Percentiles rank a stretch among this genome's conserved stretches.
phyloP scores from a whole-genome alignment of 1,140 invertebrate species.

The Meloidogyne hapla region DNA sequence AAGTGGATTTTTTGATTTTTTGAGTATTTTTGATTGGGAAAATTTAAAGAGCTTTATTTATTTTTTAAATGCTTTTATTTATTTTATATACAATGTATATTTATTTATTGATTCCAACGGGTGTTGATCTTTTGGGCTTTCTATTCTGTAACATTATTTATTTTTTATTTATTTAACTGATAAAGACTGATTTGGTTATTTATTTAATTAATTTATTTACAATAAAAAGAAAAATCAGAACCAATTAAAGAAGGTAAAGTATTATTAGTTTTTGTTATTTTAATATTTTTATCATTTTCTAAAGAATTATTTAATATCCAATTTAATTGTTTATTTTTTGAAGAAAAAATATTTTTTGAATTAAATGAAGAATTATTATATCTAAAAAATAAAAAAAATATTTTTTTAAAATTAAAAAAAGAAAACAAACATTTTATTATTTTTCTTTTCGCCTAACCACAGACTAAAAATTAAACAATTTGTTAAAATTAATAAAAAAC shows the following conservation, averaged over 20 bases:
- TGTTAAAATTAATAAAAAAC: not conserved
- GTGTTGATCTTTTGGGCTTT: too few relatives aligned
- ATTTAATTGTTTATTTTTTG: not conserved
- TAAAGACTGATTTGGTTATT: too few relatives aligned
- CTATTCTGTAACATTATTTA: too few relatives aligned
- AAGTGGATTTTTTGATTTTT: not conserved
- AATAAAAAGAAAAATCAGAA: not conserved
- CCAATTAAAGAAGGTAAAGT: not conserved
- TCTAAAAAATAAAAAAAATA: not conserved
- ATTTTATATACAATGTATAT: too few relatives aligned
- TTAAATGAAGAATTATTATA: not conserved
- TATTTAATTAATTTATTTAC: not conserved
- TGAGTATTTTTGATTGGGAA: not conserved
- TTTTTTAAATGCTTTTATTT: too few relatives aligned
- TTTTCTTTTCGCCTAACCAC: not conserved
- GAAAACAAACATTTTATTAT: not conserved
- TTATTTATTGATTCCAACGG: too few relatives aligned
- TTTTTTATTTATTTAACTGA: too few relatives aligned
- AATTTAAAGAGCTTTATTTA: too few relatives aligned
- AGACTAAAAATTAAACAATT: not conserved
- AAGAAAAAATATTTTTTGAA: not conserved
- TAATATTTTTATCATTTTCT: not conserved
- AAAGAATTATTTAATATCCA: not conserved
- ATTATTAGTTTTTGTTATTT: not conserved
- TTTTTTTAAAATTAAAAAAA: too few relatives aligned